Evolutionary conservation across 2,888 invertebrate species (phyloP).

Genomic region (Muschampia plurimacula): DNA sequence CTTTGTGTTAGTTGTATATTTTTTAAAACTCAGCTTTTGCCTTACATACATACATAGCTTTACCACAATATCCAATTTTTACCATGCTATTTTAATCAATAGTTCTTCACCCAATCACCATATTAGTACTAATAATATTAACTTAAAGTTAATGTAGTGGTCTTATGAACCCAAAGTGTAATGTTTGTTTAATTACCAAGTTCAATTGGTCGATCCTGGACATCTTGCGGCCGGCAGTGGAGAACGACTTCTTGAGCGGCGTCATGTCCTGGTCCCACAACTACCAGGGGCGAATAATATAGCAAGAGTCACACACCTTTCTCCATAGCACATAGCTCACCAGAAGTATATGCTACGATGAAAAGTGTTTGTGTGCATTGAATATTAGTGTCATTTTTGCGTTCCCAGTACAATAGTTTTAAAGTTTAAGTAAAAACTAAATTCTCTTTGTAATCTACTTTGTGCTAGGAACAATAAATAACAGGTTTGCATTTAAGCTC

Average conservation of each 20-base stretch:
- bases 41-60: too few relatives aligned
- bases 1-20: too few relatives aligned
- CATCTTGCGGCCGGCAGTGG: constrained; percentile 91
- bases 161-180: constrained; percentile 12
- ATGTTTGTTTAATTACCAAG: constrained; percentile 87
- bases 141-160: not conserved
- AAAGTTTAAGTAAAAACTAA: not conserved
- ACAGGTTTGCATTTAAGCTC: constrained; percentile 48
- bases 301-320: constrained; percentile 43
- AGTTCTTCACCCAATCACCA: not conserved
- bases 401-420: constrained; percentile 16
- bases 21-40: too few relatives aligned
- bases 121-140: not conserved
- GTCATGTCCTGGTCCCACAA: constrained; percentile 96
- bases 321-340: constrained; percentile 34
- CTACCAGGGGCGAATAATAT: constrained; percentile 79
- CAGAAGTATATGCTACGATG: constrained; percentile 32
- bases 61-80: not conserved
- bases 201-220: constrained; percentile 93
- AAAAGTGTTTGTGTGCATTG: constrained; percentile 32
- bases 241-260: constrained; percentile 93
- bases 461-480: constrained; percentile 9
- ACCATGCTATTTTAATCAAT: not conserved
- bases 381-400: constrained; percentile 13
- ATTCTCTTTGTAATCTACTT: not conserved